These are phyloP conservation scores for Ectemnius continuus DNA, from an alignment of 2,888 invertebrate species.

Conservation along the genomic window DNA sequence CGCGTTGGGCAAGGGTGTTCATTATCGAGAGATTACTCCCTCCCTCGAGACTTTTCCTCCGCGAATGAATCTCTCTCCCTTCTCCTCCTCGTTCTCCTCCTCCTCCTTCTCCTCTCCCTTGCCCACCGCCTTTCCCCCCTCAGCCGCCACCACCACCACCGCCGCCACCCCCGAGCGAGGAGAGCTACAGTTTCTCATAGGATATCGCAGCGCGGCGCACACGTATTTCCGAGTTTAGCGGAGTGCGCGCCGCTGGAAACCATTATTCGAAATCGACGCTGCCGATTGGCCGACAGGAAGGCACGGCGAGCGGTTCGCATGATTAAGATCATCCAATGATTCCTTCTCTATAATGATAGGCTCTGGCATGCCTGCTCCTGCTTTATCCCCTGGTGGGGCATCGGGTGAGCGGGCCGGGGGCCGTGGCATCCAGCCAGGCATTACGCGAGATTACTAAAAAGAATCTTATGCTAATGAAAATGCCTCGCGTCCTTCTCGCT, in stretches of 20 bases:
- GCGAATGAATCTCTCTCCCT: too few relatives aligned
- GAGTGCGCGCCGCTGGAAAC: conserved; percentile 63
- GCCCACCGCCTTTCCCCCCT: too few relatives aligned
- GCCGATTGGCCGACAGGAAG: conserved; percentile 73
- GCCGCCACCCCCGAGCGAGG: conserved; percentile 8
- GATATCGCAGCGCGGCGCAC: conserved; percentile 14
- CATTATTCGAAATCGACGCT: conserved; percentile 72
- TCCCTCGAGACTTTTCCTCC: too few relatives aligned
- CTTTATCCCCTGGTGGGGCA: conserved; percentile 43
- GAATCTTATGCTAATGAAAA: conserved; percentile 72
- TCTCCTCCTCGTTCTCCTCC: too few relatives aligned
- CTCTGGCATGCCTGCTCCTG: conserved; percentile 56
- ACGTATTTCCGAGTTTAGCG: conserved; percentile 66
- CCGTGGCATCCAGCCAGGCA: conserved; percentile 27
- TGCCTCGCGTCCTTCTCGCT: conserved; percentile 37
- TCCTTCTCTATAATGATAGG: conserved; percentile 78
- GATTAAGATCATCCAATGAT: conserved; percentile 78
- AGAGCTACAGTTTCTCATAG: conserved; percentile 30
- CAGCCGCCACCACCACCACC: too few relatives aligned
- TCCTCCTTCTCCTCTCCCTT: too few relatives aligned
- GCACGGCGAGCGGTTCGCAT: conserved; percentile 75
- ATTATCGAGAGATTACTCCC: too few relatives aligned
- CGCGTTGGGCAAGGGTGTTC: too few relatives aligned
- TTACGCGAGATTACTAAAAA: conserved; percentile 62
- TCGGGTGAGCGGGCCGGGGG: conserved; percentile 29